Base-by-base conservation (phyloP, 2,113 vertebrate species). In the Phalacrocorax carbo region DNA sequence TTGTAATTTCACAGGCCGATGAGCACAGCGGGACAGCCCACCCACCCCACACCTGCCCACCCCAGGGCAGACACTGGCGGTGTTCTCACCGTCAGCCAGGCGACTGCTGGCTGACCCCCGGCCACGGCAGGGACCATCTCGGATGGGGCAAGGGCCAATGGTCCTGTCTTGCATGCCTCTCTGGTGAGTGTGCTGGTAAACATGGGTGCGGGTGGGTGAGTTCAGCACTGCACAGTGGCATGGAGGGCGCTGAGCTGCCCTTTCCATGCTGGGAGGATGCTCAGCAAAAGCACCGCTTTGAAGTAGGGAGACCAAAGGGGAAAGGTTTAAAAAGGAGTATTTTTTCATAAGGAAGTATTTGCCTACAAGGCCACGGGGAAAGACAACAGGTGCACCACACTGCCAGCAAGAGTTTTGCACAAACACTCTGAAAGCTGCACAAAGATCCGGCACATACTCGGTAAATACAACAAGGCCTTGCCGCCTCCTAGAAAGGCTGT, bases 81-180 rank as follows among this genome's bases (percentile, higher is more conserved):
- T 3, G 60, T 25, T 82, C 18, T 34, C 0, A 0, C 38, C 57
- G 38, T 22, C 3, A 3, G 49, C 60, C 2, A 7, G 51, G 44
- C 0, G 3, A 70, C 55, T 93, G 61, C 75, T 73, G 93, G n/a
- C 25, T 77, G 38, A 87, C 15, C 60, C 62, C 44, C 11, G 6
- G 52, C 60, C 57, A 34, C 3, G 5, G n/a, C 66, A 85, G 52
- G 48, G 57, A 69, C 34, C 34, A 26, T 26, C 29, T 25, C 1
- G 4, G n/a, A 40, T 60, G 57, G 30, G 42, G 48, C 46, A 75
- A 75, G 69, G 51, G 82, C 11, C 30, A 20, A 0, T 5, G 34
- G 25, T 80, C 34, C 72, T 20, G 18, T 9, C 72, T 27, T 36
- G n/a, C 48, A 3, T 1, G 0, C 38, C 18, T 36, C 36, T 60